phyloP scores from a whole-genome alignment of 2,113 vertebrate genomes.

The Cololabis saira region DNA sequence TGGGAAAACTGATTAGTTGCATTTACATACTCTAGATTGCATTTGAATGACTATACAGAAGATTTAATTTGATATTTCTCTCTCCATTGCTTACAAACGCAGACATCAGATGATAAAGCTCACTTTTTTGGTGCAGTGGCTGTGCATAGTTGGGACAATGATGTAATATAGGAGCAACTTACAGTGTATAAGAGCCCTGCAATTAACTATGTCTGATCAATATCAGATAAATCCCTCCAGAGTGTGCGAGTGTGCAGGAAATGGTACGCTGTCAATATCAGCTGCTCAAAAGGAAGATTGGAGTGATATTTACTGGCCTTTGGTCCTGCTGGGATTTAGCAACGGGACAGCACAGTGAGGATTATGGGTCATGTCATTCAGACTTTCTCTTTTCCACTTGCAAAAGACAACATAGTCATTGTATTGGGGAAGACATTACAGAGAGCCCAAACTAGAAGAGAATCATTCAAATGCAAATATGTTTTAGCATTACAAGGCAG shows the following conservation, averaged over 20 bases:
- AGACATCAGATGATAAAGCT: neutral
- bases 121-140: neutral
- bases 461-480: neutral
- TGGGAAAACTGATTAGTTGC: constrained; percentile 56
- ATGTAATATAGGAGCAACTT: neutral
- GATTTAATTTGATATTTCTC: no score
- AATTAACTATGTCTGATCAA: neutral
- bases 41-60: constrained; percentile 49
- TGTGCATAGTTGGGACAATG: neutral
- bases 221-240: constrained; percentile 1
- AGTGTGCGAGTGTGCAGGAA: neutral
- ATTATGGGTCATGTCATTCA: neutral
- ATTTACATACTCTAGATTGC: constrained; percentile 61
- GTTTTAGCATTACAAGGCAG: neutral
- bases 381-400: neutral
- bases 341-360: neutral
- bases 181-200: no score
- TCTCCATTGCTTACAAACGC: constrained; percentile 9
- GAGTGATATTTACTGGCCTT: neutral
- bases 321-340: neutral
- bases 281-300: neutral
- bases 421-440: neutral
- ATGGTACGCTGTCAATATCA: neutral
- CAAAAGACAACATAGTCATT: neutral
- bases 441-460: neutral